These are phyloP conservation scores for Alcis repandata DNA, from an alignment of 2,888 invertebrate genomes.

Conservation along the genomic window DNA sequence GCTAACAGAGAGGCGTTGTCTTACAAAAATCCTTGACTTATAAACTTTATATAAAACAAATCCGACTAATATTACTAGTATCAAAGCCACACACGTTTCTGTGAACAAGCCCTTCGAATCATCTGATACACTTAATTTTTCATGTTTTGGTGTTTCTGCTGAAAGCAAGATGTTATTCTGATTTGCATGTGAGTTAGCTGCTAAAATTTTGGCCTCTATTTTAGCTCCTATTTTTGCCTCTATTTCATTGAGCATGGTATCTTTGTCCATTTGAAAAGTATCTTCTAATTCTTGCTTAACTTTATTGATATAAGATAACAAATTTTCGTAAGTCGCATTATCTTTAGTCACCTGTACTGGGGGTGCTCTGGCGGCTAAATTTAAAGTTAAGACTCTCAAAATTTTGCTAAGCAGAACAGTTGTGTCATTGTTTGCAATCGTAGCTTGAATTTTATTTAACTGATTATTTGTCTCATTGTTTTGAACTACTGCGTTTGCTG, in stretches of 20 bases:
- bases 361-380: conserved; percentile 28
- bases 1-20: conserved; percentile 54
- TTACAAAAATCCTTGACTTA: conserved; percentile 54
- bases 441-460: neutral
- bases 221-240: conserved; percentile 52
- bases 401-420: conserved; percentile 40
- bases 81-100: conserved; percentile 58
- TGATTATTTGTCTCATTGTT: conserved; percentile 13
- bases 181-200: conserved; percentile 31
- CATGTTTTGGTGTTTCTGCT: conserved; percentile 40
- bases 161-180: conserved; percentile 20
- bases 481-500: conserved; percentile 29
- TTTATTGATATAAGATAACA: conserved; percentile 52
- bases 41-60: conserved; percentile 57
- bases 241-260: conserved; percentile 52
- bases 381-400: conserved; percentile 35
- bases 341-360: conserved; percentile 36
- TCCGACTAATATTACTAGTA: conserved; percentile 57
- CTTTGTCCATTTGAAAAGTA: conserved; percentile 51
- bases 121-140: conserved; percentile 46
- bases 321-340: conserved; percentile 49
- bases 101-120: conserved; percentile 49
- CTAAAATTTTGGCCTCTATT: conserved; percentile 48
- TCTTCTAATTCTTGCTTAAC: conserved; percentile 53
- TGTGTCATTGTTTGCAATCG: conserved; percentile 27